These are phyloP conservation scores for Laticauda laticaudata DNA, from an alignment of 2,113 vertebrate species.

Conservation along the genomic window DNA sequence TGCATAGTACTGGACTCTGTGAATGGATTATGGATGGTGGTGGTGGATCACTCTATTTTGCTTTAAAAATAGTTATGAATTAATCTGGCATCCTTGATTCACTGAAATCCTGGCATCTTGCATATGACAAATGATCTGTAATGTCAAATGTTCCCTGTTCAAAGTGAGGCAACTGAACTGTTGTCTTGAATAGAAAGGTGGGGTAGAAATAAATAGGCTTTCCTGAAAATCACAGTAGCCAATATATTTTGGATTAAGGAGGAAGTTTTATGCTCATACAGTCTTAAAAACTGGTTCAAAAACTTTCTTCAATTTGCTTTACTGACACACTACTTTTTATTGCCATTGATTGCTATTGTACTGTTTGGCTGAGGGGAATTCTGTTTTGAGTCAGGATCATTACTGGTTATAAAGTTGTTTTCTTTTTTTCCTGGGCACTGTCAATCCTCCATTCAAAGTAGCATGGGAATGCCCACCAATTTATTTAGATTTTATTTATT, in stretches of 20 bases:
- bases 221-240: background rate
- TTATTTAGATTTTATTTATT: slow-evolving; percentile 11
- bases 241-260: slow-evolving; percentile 20
- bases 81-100: background rate
- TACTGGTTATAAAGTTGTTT: slow-evolving; percentile 8
- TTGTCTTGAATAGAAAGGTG: background rate
- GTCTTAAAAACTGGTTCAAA: background rate
- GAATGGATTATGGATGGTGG: background rate
- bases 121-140: background rate
- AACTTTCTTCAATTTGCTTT: slow-evolving; percentile 1
- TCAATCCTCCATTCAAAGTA: slow-evolving; percentile 20
- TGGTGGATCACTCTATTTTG: background rate
- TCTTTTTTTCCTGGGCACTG: background rate
- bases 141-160: background rate
- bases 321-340: background rate
- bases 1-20: background rate
- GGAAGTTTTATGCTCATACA: slow-evolving; percentile 8
- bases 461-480: background rate
- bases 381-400: slow-evolving; percentile 20
- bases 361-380: slow-evolving; percentile 20
- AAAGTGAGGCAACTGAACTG: background rate
- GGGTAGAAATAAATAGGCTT: background rate
- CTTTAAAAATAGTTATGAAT: background rate
- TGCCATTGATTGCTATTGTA: slow-evolving; percentile 19
- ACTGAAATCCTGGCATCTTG: background rate